These are phyloP conservation scores for Calliopum simillimum DNA, from an alignment of 2,888 invertebrate genomes.

Conservation along the genomic window DNA sequence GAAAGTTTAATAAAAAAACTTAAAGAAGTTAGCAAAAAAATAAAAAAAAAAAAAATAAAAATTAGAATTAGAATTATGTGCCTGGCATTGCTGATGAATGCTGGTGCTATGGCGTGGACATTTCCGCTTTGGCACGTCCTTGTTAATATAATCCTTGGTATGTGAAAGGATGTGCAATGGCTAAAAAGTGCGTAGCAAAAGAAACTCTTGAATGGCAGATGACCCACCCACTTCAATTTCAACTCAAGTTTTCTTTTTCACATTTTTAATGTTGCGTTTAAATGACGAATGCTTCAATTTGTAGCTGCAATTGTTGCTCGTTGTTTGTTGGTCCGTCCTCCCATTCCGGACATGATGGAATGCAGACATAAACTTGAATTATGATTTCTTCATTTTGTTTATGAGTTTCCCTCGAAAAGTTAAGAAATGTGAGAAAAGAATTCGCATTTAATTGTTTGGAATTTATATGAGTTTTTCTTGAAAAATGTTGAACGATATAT, in stretches of 20 bases:
- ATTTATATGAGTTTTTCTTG: slow-evolving; percentile 20
- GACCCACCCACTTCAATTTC: neutral
- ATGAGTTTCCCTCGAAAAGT: too few relatives aligned
- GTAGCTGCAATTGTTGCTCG: slow-evolving; percentile 16
- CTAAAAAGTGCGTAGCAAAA: too few relatives aligned
- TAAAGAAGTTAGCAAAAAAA: too few relatives aligned
- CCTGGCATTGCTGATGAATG: too few relatives aligned
- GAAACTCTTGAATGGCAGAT: too few relatives aligned
- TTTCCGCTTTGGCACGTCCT: too few relatives aligned
- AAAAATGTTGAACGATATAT: neutral
- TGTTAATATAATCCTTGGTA: too few relatives aligned
- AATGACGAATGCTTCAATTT: slow-evolving; percentile 32
- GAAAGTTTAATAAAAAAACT: too few relatives aligned
- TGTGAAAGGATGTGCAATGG: too few relatives aligned
- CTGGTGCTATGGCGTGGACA: too few relatives aligned
- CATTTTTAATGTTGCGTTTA: slow-evolving; percentile 3
- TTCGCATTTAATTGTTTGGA: slow-evolving; percentile 20
- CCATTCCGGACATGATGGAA: slow-evolving; percentile 13
- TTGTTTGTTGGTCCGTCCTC: neutral
- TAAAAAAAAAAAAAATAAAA: too few relatives aligned
- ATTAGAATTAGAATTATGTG: too few relatives aligned
- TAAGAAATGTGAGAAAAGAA: slow-evolving; percentile 6
- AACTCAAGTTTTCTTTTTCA: neutral
- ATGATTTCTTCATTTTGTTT: neutral
- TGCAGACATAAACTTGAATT: slow-evolving; percentile 25